Base-by-base conservation (phyloP, 2,797 vertebrate species). In the Sciurus carolinensis region DNA sequence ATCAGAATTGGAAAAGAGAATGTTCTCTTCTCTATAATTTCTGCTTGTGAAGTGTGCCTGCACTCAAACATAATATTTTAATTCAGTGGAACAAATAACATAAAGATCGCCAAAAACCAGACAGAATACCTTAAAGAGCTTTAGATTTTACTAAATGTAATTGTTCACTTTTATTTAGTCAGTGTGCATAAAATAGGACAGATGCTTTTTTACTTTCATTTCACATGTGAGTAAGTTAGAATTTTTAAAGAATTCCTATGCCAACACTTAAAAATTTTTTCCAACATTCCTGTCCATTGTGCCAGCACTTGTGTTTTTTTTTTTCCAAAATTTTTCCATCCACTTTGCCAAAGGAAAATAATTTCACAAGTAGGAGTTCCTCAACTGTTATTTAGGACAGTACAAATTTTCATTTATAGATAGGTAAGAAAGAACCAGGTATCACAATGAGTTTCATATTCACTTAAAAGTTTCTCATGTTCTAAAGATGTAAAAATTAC, bases 1-100 rank as follows among this genome's bases (percentile, higher is more conserved):
- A 98, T 98, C 97, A 98, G 97, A 87, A 98, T 97, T 97, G 96
- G 98, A 99, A 99, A 99, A 98, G 97, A 98, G 96, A 98, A 3
- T 95, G 83, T 98, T 98, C 98, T 97, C 39, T 77, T 95, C 93
- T 98, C 87, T 97, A 91, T 91, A 98, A 96, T 96, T 97, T 97
- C 96, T 95, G 92, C 95, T 91, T 97, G 91, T 93, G 97, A 97
- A 98, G 97, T 97, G 97, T 97, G 97, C 97, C 97, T 96, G 96
- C 94, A 97, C 98, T 98, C 95, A 97, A 98, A 97, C 97, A 97
- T 97, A 98, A 90, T 97, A 98, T 98, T 98, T 97, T 98, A 98
- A 92, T 94, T 88, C 92, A 98, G 94, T 98, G 77, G 96, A 98
- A 98, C 96, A 98, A 98, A 98, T 97, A 98, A 97, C 90, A 98